phyloP scores from a whole-genome alignment of 1,140 invertebrate genomes.

The Cotesia chilonis region DNA sequence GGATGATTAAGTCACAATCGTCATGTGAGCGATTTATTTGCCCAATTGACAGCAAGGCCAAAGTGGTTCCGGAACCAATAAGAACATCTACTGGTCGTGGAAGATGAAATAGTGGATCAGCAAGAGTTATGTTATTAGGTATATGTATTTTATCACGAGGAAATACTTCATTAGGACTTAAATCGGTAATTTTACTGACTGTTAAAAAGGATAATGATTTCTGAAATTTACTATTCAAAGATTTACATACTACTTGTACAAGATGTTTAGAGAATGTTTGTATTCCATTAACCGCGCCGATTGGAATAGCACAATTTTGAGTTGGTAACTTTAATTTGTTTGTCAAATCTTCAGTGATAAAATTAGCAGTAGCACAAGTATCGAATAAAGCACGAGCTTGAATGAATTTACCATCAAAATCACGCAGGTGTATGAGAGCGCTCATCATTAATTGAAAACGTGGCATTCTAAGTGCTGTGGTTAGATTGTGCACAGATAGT shows the following conservation, averaged over 20 bases:
- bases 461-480: too few species aligned
- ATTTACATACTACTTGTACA: slow-evolving; percentile 27
- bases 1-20: slow-evolving; percentile 16
- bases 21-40: slow-evolving; percentile 32
- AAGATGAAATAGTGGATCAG: slow-evolving; percentile 36
- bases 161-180: slow-evolving; percentile 29
- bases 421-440: too few species aligned
- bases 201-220: slow-evolving; percentile 34
- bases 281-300: too few species aligned
- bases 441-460: too few species aligned
- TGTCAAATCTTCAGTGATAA: slow-evolving; percentile 37
- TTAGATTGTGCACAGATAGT: too few species aligned
- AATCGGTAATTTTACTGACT: slow-evolving; percentile 33
- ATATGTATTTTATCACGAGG: slow-evolving; percentile 31
- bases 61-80: slow-evolving; percentile 30
- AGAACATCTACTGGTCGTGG: slow-evolving; percentile 33
- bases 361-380: slow-evolving; percentile 5
- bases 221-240: slow-evolving; percentile 30
- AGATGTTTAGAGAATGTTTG: slow-evolving; percentile 9
- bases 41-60: slow-evolving; percentile 31
- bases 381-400: too few species aligned
- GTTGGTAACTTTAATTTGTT: slow-evolving; percentile 31
- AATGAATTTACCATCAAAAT: too few species aligned
- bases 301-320: slow-evolving; percentile 6
- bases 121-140: slow-evolving; percentile 35